These are phyloP conservation scores for Prenolepis imparis DNA, from an alignment of 2,888 invertebrate genomes.

Conservation along the genomic window DNA sequence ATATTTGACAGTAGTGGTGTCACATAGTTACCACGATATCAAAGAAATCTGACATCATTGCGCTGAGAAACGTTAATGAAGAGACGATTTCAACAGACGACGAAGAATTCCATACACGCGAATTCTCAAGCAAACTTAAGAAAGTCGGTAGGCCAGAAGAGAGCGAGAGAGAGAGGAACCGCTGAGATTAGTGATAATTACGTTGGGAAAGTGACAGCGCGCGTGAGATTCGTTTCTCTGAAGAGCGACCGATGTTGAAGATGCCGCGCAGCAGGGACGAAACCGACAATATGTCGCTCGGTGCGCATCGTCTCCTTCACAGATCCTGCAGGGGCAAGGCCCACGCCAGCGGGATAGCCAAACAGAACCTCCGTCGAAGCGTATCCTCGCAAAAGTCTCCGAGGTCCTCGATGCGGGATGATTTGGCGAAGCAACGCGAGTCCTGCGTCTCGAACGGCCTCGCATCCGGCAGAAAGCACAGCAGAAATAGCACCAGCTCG, in stretches of 20 bases:
- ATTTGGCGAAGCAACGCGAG: slow-evolving; percentile 47
- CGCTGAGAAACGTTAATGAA: not conserved
- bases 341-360: slow-evolving; percentile 91
- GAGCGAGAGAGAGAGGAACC: not conserved
- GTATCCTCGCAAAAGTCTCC: slow-evolving; percentile 81
- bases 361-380: slow-evolving; percentile 86
- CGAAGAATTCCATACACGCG: slow-evolving; percentile 26
- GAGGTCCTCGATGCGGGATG: slow-evolving; percentile 57
- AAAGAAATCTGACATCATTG: not conserved
- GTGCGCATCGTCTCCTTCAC: slow-evolving; percentile 89
- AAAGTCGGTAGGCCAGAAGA: slow-evolving; percentile 22
- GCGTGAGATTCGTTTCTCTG: slow-evolving; percentile 21
- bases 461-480: slow-evolving; percentile 84
- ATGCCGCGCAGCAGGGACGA: slow-evolving; percentile 68
- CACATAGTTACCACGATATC: not conserved
- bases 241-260: slow-evolving; percentile 18
- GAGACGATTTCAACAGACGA: slow-evolving; percentile 4
- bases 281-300: slow-evolving; percentile 73
- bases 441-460: slow-evolving; percentile 22
- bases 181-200: slow-evolving; percentile 35
- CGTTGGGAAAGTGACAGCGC: slow-evolving; percentile 31
- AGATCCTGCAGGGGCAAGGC: slow-evolving; percentile 92
- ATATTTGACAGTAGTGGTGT: not conserved
- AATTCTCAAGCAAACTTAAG: slow-evolving; percentile 39
- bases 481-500: slow-evolving; percentile 89